A percentile compares a stretch with the other conserved stretches of the same genome.
phyloP scores from a whole-genome alignment of 2,113 vertebrate genomes.

The Psophia crepitans region DNA sequence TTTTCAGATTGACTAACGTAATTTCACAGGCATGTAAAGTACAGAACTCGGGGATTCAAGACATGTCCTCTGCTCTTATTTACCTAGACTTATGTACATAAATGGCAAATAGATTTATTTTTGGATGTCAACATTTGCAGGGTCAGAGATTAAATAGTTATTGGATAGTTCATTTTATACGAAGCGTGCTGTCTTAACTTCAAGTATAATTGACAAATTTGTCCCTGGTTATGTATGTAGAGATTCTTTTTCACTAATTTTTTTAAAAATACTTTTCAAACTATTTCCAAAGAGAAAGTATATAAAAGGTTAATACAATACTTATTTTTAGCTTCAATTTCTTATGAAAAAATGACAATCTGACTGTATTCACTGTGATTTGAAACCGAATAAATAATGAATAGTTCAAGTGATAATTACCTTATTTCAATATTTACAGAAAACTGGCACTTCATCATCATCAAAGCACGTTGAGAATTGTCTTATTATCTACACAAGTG shows the following conservation, averaged over 20 bases:
- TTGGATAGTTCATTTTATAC: not conserved
- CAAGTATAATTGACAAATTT: not conserved
- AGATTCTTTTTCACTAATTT: not conserved
- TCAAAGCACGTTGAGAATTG: constrained; percentile 63
- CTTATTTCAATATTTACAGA: constrained; percentile 76
- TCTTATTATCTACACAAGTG: constrained; percentile 57
- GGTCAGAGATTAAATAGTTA: not conserved
- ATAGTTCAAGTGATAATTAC: constrained; percentile 64
- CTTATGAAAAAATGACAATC: constrained; percentile 23
- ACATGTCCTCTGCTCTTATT: not conserved
- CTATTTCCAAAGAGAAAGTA: not conserved
- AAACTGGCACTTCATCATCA: constrained; percentile 66
- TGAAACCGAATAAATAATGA: constrained; percentile 70
- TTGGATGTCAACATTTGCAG: not conserved
- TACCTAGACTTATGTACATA: not conserved
- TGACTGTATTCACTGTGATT: constrained; percentile 38
- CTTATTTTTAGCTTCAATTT: not conserved
- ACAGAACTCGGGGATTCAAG: not conserved
- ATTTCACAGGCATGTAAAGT: not conserved
- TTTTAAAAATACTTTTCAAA: not conserved
- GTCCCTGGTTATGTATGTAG: not conserved
- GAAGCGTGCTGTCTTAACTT: not conserved
- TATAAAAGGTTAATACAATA: not conserved
- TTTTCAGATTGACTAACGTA: not conserved
- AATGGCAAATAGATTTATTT: not conserved